Base-by-base conservation (phyloP, 2,888 invertebrate genomes). In the Lasius fuliginosus region DNA sequence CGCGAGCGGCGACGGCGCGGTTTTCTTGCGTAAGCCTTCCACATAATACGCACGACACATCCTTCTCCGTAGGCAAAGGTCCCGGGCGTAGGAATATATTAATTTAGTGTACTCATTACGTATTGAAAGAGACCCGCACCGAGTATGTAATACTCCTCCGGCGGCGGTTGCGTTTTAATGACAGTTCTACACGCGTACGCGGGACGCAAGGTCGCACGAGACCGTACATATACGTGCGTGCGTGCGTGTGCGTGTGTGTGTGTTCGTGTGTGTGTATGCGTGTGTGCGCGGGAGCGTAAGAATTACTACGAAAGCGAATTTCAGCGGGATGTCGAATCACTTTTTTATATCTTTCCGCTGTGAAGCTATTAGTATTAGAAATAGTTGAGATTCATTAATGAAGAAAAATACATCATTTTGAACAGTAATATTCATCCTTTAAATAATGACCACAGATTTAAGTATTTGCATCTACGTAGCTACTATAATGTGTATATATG, bases 31-130 rank as follows among this genome's bases (percentile, higher is more conserved):
- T 89, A 92, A 91, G 88, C 85, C 82, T 75, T 65, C 82, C 62
- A 87, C 76, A 90, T 90, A 92, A 92, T 92, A 90, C 90, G 88
- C 89, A 87, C 89, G 84, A 64, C 49, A 76, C 81, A 83, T 85
- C 84, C 88, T 84, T 68, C 81, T 71, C 74, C 86, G 82, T 84
- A 84, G 87, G 84, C 90, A 90, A 90, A 87, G 89, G 87, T 88
- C 89, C 88, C 88, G 87, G 73, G 42, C 49, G 60, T 73, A 86
- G 83, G 88, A 89, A 91, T 90, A 90, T 90, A 93, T 92, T 93
- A 92, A 93, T 93, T 93, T 92, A 90, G 90, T 89, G 87, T 86
- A 90, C 90, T 93, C 90, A 91, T 92, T 91, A 92, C 90, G 88
- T 88, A 90, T 90, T 85, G 88, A 91, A 87, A 89, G 89, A 60